Evolutionary conservation across 92 coral and sea anemone genomes (phyloP).

Genomic region (Meandrina meandrites): DNA sequence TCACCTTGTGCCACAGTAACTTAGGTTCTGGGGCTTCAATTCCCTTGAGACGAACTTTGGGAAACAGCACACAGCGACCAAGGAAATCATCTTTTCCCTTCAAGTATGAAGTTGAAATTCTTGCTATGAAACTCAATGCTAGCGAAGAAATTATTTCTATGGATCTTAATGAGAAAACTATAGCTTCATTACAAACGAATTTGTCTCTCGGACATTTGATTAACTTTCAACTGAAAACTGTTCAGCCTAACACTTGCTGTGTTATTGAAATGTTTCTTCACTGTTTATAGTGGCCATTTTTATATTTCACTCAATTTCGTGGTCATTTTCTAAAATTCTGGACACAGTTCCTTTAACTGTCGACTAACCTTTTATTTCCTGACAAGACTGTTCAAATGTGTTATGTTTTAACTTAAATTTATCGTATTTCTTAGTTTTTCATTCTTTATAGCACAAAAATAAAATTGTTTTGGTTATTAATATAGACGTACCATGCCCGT

Average conservation of each 20-base stretch:
- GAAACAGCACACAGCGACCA: constrained; percentile 90
- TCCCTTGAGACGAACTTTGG: constrained; percentile 86
- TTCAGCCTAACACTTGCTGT: no score
- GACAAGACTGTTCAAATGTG: background rate
- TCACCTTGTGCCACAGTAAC: constrained; percentile 80
- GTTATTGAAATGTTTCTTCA: no score
- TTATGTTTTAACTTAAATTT: no score
- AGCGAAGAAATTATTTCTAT: no score
- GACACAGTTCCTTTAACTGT: no score
- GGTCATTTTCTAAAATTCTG: no score
- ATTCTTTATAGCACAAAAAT: background rate
- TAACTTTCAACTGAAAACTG: no score
- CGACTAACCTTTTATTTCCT: background rate
- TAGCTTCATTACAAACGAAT: no score
- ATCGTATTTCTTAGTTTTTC: background rate
- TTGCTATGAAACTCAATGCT: no score
- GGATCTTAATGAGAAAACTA: no score
- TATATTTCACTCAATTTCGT: no score
- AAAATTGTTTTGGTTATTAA: background rate
- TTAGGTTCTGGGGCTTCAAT: constrained; percentile 78
- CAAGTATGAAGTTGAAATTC: background rate
- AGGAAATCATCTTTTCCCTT: constrained; percentile 98
- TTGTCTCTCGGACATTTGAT: no score
- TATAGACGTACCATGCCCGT: constrained; percentile 23
- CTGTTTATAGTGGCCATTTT: background rate